Percentiles rank a stretch among this genome's conserved stretches.
Conservation (phyloP, 2,113 vertebrate genomes). For the Sceloporus tristichus region DNA sequence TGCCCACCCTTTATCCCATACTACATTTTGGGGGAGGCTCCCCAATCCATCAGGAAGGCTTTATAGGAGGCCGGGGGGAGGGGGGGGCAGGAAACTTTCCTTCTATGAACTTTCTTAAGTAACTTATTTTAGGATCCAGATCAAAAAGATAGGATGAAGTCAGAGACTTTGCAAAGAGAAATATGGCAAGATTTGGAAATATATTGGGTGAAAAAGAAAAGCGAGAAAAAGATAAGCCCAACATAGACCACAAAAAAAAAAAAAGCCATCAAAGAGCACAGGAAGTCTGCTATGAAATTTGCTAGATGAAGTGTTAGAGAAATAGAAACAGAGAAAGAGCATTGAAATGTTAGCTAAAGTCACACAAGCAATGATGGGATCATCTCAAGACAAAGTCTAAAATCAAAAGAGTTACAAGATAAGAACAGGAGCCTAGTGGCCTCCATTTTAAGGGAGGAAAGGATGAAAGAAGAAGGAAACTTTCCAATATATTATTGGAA, state of each 20-base stretch:
- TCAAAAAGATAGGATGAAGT: too few relatives aligned
- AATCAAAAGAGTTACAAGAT: background rate
- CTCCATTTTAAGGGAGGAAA: background rate
- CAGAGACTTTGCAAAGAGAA: background rate
- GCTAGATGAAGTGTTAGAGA: background rate
- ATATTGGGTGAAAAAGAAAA: background rate
- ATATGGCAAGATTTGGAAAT: background rate
- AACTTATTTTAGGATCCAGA: background rate
- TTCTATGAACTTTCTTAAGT: background rate
- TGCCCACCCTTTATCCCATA: too few relatives aligned
- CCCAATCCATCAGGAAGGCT: background rate
- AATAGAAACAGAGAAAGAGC: background rate
- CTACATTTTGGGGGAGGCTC: too few relatives aligned
- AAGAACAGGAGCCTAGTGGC: background rate
- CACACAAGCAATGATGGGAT: conserved; percentile 1
- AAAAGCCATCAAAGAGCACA: background rate
- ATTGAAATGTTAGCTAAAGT: background rate
- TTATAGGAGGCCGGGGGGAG: background rate
- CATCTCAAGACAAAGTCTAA: conserved; percentile 1
- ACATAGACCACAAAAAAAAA: background rate
- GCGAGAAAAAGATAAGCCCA: background rate
- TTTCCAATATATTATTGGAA: background rate
- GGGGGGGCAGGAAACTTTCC: background rate
- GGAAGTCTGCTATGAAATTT: background rate
- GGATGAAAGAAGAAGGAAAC: background rate